phyloP scores from a whole-genome alignment of 2,888 invertebrate species.

The Lymantria dispar region DNA sequence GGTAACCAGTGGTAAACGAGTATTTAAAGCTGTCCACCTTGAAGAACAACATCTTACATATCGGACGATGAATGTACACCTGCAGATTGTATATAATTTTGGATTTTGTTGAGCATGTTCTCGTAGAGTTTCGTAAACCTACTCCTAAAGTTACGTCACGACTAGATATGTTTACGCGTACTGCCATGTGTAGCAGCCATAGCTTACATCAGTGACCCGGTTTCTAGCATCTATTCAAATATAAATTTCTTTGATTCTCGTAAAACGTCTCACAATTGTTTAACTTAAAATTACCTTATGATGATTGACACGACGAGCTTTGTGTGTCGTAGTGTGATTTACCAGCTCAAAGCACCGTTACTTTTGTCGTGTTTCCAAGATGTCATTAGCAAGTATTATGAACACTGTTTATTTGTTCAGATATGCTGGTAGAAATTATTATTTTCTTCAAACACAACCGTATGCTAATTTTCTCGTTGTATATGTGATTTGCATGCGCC shows the following conservation, averaged over 20 bases:
- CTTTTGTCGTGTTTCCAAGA: constrained; percentile 28
- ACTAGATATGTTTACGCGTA: constrained; percentile 63
- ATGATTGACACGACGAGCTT: constrained; percentile 24
- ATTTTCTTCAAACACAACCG: constrained; percentile 40
- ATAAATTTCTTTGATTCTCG: constrained; percentile 53
- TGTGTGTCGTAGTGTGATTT: constrained; percentile 10
- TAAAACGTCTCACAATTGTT: constrained; percentile 31
- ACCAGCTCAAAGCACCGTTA: constrained; percentile 18
- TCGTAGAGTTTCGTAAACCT: constrained; percentile 60
- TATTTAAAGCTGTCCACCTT: constrained; percentile 66
- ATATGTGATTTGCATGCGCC: constrained; percentile 68
- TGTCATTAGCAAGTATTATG: constrained; percentile 39
- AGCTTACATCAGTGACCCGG: constrained; percentile 72
- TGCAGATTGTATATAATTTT: constrained; percentile 56
- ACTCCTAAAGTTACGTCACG: constrained; percentile 60
- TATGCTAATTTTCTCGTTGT: constrained; percentile 67
- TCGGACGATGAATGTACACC: constrained; percentile 49
- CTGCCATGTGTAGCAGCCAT: constrained; percentile 59
- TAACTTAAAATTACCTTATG: constrained; percentile 25
- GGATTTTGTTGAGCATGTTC: constrained; percentile 50
- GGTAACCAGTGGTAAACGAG: constrained; percentile 35
- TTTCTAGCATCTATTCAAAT: constrained; percentile 67
- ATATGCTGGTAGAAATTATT: constrained; percentile 44
- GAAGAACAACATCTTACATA: constrained; percentile 53
- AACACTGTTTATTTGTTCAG: constrained; percentile 31